Evolutionary conservation across 2,888 invertebrate genomes (phyloP).

Genomic region (Frankliniella fusca): DNA sequence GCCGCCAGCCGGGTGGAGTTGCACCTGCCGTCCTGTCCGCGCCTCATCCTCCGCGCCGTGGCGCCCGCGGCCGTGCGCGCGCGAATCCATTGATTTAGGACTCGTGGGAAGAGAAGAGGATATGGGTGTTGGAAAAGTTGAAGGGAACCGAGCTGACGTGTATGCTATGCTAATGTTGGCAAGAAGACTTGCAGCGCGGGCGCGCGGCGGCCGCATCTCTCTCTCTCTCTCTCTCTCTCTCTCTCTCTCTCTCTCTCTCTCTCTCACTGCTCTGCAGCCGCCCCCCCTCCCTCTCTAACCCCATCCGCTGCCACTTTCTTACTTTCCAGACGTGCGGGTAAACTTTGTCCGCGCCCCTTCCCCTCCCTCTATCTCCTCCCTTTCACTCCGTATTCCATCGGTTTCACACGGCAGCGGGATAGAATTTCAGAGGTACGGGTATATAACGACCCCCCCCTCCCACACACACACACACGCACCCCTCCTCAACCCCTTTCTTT

Average conservation of each 20-base stretch:
- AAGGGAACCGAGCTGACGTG: conserved; percentile 53
- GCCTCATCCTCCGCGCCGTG: too few relatives aligned
- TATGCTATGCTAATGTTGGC: conserved; percentile 47
- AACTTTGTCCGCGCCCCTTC: background rate
- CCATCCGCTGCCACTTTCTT: conserved; percentile 35
- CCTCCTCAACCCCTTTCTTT: too few relatives aligned
- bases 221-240: background rate
- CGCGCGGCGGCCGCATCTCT: too few relatives aligned
- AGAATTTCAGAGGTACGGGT: background rate
- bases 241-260: background rate
- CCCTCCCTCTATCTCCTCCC: background rate
- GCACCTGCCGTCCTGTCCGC: too few relatives aligned
- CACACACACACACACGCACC: too few relatives aligned
- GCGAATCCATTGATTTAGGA: conserved; percentile 13
- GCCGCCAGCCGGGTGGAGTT: too few relatives aligned
- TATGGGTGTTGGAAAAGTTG: conserved; percentile 45
- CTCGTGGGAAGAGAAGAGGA: background rate
- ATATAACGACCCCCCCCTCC: background rate
- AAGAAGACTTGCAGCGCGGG: background rate
- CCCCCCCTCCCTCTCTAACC: background rate
- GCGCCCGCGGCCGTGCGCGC: background rate
- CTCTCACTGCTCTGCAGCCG: background rate
- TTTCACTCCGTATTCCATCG: background rate
- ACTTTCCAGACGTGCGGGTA: conserved; percentile 19
- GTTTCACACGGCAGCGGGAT: background rate